Evolutionary conservation across 2,888 invertebrate species (phyloP), one percentile per base, ranked within the genome.

Genomic region (Drosophila gaucha): DNA sequence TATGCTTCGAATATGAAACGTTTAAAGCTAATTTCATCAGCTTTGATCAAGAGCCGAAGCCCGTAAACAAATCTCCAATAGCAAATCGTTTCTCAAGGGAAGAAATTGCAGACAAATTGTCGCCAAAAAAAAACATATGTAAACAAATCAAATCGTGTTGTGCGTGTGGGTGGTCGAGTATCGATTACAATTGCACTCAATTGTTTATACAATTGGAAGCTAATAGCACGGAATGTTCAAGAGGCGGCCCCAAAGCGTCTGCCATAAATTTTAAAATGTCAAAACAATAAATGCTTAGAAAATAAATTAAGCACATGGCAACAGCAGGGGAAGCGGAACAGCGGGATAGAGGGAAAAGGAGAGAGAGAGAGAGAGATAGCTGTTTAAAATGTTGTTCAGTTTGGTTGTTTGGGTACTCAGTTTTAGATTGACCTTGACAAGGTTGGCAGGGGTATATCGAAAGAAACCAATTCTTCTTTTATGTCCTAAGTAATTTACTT

Each of bases 91-190:
- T 35, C 28, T 30, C 44, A 35, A 18, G 47, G 10, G 9, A 6
- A 50, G 30, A 22, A 82, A 74, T 78, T 65, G 71, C 74, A 82
- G 86, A 86, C 83, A 60, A 83, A 71, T 67, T 70, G 80, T 79
- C 77, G 77, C 71, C 86, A 46, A 60, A 67, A 51, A 43, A 35
- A 43, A 67, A 35, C 33, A 41, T 14, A 36, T 49, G 39, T 47
- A 66, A 62, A 64, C 64, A 62, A 28, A 12, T 1, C 24, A 46
- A 49, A 18, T 38, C 6, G 20, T 31, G 38, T 47, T 50, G 35
- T 43, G 16, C 6, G 36, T 49, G 59, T 41, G 51, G 65, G 76
- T 62, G 56, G 67, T 39, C 18, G 28, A 20, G 43, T 36, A 63
- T 86, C 65, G 68, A 73, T 75, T 83, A 66, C 80, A 76, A 59